phyloP scores from a whole-genome alignment of 2,888 invertebrate species.

The Mallateleia sp. region DNA sequence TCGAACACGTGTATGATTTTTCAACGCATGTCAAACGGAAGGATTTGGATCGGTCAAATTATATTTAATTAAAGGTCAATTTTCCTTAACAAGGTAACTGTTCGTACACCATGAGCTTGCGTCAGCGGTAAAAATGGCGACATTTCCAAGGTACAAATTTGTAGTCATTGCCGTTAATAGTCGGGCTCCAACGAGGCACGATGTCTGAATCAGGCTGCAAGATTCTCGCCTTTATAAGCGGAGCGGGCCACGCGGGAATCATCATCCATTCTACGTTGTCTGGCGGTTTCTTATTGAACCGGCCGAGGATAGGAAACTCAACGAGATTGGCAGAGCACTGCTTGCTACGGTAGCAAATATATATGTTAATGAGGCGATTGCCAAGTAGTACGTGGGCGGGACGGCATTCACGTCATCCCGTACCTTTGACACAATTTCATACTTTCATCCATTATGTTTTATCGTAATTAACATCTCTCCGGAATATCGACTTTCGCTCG shows the following conservation, averaged over 20 bases:
- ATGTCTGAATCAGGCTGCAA: constrained; percentile 52
- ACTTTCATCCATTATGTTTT: no score
- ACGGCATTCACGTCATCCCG: no score
- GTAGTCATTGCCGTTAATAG: constrained; percentile 71
- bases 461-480: no score
- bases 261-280: constrained; percentile 67
- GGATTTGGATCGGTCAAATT: constrained; percentile 3
- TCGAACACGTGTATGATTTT: no score
- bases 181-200: constrained; percentile 48
- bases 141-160: constrained; percentile 60
- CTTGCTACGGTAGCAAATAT: no score
- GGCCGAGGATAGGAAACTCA: constrained; percentile 46
- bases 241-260: constrained; percentile 63
- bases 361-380: no score
- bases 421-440: no score
- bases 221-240: constrained; percentile 57
- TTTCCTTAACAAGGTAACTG: constrained; percentile 3
- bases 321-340: constrained; percentile 71
- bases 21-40: no score
- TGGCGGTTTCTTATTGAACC: constrained; percentile 75
- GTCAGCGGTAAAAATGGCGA: constrained; percentile 53
- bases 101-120: not conserved
- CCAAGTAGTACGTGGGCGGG: no score
- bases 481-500: no score
- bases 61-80: constrained; percentile 26